Evolutionary conservation across 2,797 vertebrate species (phyloP).

Genomic region (Dermochelys coriacea): DNA sequence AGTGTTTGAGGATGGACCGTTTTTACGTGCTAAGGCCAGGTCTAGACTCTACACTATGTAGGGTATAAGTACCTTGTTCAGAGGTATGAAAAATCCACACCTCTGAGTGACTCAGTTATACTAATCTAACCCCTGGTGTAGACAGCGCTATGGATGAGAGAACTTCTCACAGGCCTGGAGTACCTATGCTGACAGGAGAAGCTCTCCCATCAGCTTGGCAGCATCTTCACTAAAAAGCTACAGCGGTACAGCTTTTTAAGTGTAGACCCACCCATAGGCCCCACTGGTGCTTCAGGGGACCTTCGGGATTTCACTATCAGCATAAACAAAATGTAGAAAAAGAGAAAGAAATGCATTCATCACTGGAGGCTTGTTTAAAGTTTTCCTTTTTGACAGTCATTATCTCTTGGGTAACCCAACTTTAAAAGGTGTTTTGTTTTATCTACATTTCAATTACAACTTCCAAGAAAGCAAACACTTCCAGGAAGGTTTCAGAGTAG

Average conservation of each 20-base stretch:
- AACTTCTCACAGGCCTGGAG: too few species aligned
- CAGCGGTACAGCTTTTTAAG: too few species aligned
- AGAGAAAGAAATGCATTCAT: neutral
- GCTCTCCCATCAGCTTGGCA: neutral
- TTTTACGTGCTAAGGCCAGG: neutral
- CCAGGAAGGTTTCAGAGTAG: neutral
- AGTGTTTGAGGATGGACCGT: neutral
- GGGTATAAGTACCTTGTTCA: neutral
- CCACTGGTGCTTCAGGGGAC: neutral
- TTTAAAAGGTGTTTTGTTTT: neutral
- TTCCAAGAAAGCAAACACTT: neutral
- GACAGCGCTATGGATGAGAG: too few species aligned
- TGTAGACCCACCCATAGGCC: too few species aligned
- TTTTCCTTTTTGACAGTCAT: neutral
- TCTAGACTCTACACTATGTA: neutral
- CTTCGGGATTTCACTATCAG: neutral
- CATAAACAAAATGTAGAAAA: neutral
- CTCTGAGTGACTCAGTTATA: neutral
- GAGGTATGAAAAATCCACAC: neutral
- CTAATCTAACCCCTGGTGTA: neutral
- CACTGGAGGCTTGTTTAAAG: neutral
- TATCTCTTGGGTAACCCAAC: neutral
- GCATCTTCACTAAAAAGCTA: too few species aligned
- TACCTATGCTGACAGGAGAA: too few species aligned
- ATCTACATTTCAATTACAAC: neutral